Base-by-base conservation (phyloP, 1,140 invertebrate species). In the Drosophila miranda region DNA sequence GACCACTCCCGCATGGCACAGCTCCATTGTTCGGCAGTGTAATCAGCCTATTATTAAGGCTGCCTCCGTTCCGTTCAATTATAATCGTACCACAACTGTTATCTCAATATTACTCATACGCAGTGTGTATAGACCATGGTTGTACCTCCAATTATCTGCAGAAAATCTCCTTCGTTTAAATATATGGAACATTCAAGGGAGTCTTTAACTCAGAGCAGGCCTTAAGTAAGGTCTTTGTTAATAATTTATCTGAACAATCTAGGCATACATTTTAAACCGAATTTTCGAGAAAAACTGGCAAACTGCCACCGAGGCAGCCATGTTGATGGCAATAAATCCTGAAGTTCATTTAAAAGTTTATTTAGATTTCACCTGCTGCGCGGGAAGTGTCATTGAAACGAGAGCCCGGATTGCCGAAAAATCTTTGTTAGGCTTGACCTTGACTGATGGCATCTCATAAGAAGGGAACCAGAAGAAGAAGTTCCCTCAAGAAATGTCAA, bases 291-390 rank as follows among this genome's bases (percentile, higher is more conserved):
- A 69, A 68, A 56, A 23, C 11, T 38, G 66, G 30, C 66, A 68
- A 50, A 42, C 9, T 38, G 11, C 11, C 34, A 11, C 3, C 11
- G 34, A 21, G 30, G 44, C 43, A 50, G 49, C 16, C 14, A 62
- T 58, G 49, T 58, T 26, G 38, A 21, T 45, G 72, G 77, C 77
- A 58, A 86, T 86, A 80, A 84, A 80, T 84, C 75, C 63, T 50
- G 42, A 62, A 84, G 81, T 74, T 84, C 61, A 60, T 57, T 69
- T 69, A 69, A 86, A 84, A 87, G 77, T 86, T 68, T 82, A 81
- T 87, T 81, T 78, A 81, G 71, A 54, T 75, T 87, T 75, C 62
- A 67, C 78, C 64, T 86, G 81, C 79, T 81, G 76, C 54, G 69
- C 26, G 43, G 48, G 28, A 70, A 78, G 63, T 81, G 69, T 78